Evolutionary conservation across 1,140 invertebrate species (phyloP).

Genomic region (Phymorhynchus buccinoides): DNA sequence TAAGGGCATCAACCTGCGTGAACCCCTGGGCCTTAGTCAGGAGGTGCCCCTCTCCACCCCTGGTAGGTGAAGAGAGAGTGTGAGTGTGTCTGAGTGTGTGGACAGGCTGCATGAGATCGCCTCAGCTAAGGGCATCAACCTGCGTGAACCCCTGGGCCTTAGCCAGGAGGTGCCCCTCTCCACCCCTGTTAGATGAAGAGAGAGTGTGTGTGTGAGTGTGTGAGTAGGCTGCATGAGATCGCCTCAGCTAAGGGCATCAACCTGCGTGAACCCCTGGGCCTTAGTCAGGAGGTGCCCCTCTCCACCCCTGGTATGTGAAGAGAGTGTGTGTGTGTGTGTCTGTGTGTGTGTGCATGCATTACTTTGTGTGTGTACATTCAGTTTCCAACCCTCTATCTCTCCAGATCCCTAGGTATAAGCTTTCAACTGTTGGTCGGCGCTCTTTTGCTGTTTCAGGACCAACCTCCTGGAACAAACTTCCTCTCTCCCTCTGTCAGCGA

Average conservation of each 20-base stretch:
- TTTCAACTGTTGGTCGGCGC: no score
- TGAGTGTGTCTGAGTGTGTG: no score
- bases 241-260: no score
- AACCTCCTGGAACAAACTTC: no score
- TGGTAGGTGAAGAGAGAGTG: constrained; percentile 2
- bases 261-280: no score
- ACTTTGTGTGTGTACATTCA: background rate
- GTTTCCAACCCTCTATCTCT: no score
- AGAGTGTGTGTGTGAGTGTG: constrained; percentile 27
- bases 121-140: constrained; percentile 81
- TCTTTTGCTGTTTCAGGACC: no score
- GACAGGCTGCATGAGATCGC: constrained; percentile 89
- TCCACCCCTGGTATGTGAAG: background rate
- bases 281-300: background rate
- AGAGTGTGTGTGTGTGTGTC: background rate
- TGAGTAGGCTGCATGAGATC: background rate
- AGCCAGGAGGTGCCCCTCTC: no score
- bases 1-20: constrained; percentile 72
- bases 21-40: constrained; percentile 53
- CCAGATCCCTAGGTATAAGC: no score
- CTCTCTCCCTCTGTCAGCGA: no score
- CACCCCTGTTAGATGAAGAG: background rate
- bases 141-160: no score
- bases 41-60: constrained; percentile 37
- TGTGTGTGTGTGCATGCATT: no score